Percentiles rank a stretch among this genome's conserved stretches.
Evolutionary conservation across 2,888 invertebrate genomes (phyloP).

Genomic region (Glyphotaelius pellucidus): DNA sequence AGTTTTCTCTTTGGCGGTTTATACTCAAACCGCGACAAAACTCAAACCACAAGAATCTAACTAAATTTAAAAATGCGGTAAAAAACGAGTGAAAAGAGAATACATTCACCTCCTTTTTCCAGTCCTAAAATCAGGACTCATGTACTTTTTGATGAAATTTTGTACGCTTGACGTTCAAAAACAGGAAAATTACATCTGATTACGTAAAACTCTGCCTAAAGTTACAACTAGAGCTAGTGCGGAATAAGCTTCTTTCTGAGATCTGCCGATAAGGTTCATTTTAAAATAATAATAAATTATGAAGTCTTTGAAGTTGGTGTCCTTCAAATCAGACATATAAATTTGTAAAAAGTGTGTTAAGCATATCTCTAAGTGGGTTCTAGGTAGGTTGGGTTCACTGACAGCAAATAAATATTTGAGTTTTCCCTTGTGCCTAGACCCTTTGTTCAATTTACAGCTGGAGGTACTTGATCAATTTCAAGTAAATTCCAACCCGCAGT

Average conservation of each 20-base stretch:
- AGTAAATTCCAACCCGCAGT: not conserved
- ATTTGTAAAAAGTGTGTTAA: not conserved
- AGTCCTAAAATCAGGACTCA: no score
- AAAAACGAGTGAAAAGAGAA: not conserved
- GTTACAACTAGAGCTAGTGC: no score
- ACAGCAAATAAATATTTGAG: not conserved
- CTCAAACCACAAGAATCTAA: not conserved
- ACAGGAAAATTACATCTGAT: no score
- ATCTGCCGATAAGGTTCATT: not conserved
- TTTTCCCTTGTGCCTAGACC: not conserved
- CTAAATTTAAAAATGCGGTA: not conserved
- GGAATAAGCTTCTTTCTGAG: not conserved
- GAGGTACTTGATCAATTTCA: not conserved
- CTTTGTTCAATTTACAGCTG: not conserved
- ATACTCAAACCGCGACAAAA: no score
- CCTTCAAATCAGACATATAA: not conserved
- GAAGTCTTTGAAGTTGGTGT: not conserved
- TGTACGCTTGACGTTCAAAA: no score
- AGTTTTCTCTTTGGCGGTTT: not conserved
- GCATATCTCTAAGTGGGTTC: not conserved
- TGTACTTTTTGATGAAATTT: no score
- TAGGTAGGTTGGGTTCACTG: not conserved
- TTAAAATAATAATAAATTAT: not conserved
- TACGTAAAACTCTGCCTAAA: no score
- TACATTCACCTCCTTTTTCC: no score